Evolutionary conservation across 2,888 invertebrate genomes (phyloP).

Genomic region (Phlogophora meticulosa): DNA sequence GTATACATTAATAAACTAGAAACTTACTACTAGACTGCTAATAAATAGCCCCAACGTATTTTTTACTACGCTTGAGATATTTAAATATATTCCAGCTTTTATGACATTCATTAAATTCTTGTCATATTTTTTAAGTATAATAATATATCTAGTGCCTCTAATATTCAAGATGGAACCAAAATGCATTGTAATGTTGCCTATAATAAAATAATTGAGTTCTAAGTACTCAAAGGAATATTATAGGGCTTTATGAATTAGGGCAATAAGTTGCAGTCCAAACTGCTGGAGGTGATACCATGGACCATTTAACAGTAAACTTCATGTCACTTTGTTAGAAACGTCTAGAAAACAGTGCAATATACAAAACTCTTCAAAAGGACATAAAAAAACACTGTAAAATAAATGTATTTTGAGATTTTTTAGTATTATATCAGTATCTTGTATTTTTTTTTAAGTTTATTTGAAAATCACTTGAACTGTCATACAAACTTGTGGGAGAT

Average conservation of each 20-base stretch:
- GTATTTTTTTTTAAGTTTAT: constrained; percentile 40
- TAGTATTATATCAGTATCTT: constrained; percentile 70
- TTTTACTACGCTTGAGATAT: not conserved
- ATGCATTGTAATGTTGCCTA: constrained; percentile 17
- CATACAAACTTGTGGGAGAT: constrained; percentile 54
- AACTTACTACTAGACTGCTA: not conserved
- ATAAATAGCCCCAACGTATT: constrained; percentile 14
- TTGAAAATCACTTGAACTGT: constrained; percentile 25
- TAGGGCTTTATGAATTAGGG: constrained; percentile 8
- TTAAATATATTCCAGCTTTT: constrained; percentile 17
- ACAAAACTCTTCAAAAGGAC: constrained; percentile 30
- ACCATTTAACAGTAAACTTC: constrained; percentile 5
- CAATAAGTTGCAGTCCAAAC: constrained; percentile 3
- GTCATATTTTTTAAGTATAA: not conserved
- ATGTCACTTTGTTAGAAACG: constrained; percentile 16
- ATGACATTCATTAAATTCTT: constrained; percentile 3
- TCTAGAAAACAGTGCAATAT: constrained; percentile 37
- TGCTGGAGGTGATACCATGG: constrained; percentile 35
- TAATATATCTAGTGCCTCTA: constrained; percentile 1
- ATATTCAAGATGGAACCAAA: constrained; percentile 10
- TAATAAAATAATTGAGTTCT: constrained; percentile 14
- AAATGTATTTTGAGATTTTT: constrained; percentile 67
- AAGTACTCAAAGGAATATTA: constrained; percentile 25
- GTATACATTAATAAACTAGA: constrained; percentile 7
- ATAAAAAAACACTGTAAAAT: constrained; percentile 39